Conservation (phyloP, 2,888 invertebrate species). For the Apodemia mormo region DNA sequence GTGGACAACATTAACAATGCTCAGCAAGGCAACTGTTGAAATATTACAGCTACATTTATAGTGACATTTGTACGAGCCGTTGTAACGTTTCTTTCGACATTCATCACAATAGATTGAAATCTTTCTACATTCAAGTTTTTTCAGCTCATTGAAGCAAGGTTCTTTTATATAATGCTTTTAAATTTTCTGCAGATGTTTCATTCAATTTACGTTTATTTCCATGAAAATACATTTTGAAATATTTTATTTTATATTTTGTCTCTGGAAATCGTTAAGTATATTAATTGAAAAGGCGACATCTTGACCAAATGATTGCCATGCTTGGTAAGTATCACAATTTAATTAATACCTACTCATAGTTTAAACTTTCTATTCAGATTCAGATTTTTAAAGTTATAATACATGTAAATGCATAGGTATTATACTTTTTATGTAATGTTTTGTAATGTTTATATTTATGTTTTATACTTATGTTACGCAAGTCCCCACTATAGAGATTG, state of each 20-base stretch:
- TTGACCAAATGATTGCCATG: too few species aligned
- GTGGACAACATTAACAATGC: neutral
- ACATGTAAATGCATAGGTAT: too few species aligned
- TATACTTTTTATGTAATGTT: too few species aligned
- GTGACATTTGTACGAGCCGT: neutral
- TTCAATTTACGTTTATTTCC: neutral
- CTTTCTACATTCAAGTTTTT: slow-evolving; percentile 6
- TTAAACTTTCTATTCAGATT: too few species aligned
- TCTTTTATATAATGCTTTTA: slow-evolving; percentile 13
- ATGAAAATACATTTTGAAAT: neutral
- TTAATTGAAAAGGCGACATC: too few species aligned
- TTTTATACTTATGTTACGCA: too few species aligned
- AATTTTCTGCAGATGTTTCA: neutral
- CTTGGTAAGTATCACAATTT: too few species aligned
- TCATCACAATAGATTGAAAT: slow-evolving; percentile 6
- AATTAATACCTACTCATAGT: too few species aligned
- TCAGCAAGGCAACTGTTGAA: neutral
- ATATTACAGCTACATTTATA: neutral
- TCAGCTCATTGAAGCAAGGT: neutral
- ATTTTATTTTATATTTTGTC: neutral
- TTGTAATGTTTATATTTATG: too few species aligned
- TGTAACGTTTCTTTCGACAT: neutral
- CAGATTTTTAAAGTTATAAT: too few species aligned
- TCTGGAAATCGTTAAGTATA: too few species aligned
- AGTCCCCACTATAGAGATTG: too few species aligned